Conservation (phyloP, 2,797 vertebrate species). For the Myotis vivesi region DNA sequence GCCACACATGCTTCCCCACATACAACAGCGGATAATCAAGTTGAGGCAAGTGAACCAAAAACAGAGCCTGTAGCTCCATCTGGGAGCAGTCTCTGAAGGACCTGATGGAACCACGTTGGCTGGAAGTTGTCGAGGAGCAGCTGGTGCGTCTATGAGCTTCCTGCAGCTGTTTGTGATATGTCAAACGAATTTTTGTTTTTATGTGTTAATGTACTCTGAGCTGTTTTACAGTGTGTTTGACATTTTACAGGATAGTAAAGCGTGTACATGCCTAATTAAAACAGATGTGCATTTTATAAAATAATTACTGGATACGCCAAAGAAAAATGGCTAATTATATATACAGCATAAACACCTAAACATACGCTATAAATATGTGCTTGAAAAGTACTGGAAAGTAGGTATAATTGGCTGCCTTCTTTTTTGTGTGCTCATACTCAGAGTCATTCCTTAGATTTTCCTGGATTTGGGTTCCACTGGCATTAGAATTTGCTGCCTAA, state of each 20-base stretch:
- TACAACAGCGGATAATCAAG: background rate
- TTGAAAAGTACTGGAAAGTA: slow-evolving; percentile 54
- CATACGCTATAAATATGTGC: slow-evolving; percentile 64
- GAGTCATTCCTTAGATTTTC: slow-evolving; percentile 38
- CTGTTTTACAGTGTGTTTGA: slow-evolving; percentile 76
- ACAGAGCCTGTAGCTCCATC: slow-evolving; percentile 36
- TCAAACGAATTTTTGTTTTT: slow-evolving; percentile 78
- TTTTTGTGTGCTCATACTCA: background rate
- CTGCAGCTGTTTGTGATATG: slow-evolving; percentile 78
- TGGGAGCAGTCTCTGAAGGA: slow-evolving; percentile 50
- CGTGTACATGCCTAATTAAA: slow-evolving; percentile 74
- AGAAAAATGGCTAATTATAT: slow-evolving; percentile 76
- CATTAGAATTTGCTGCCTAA: background rate
- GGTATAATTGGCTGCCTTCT: slow-evolving; percentile 51
- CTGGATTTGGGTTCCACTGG: background rate
- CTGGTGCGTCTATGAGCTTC: slow-evolving; percentile 69
- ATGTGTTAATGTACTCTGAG: slow-evolving; percentile 73
- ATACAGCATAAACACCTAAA: slow-evolving; percentile 75
- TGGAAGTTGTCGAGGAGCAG: slow-evolving; percentile 66
- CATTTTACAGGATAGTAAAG: slow-evolving; percentile 74
- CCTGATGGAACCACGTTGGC: slow-evolving; percentile 1
- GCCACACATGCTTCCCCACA: background rate
- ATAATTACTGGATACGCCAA: slow-evolving; percentile 73
- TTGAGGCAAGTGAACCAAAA: background rate
- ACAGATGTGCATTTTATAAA: slow-evolving; percentile 78